Percentiles rank a stretch among this genome's conserved stretches.
Conservation (phyloP, 2,113 vertebrate species). For the Shinisaurus crocodilurus region DNA sequence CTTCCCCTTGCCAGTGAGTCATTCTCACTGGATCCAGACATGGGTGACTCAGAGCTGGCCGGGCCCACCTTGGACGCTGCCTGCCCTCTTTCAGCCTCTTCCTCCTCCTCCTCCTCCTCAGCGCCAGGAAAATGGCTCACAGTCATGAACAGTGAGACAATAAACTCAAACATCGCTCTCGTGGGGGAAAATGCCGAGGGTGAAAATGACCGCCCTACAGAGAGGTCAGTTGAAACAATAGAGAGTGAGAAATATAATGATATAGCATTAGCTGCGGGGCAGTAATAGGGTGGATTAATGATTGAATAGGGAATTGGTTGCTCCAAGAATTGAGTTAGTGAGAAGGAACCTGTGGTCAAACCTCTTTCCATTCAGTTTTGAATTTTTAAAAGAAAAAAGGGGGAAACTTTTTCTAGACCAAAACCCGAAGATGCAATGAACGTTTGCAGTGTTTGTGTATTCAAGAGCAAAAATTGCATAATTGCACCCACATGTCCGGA, state of each 20-base stretch:
- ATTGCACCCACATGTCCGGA: neutral
- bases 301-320: slow-evolving; percentile 45
- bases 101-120: neutral
- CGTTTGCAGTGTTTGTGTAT: neutral
- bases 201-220: neutral
- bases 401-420: neutral
- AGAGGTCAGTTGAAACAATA: slow-evolving; percentile 36
- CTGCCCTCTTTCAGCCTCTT: fast-evolving
- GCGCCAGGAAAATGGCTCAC: neutral
- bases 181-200: neutral
- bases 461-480: neutral
- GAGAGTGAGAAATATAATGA: slow-evolving; percentile 42
- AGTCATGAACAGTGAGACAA: fast-evolving
- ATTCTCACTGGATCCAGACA: neutral
- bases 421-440: neutral
- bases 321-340: slow-evolving; percentile 10
- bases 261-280: neutral
- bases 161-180: slow-evolving; percentile 1
- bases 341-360: slow-evolving; percentile 38
- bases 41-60: neutral
- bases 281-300: slow-evolving; percentile 35
- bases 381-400: neutral
- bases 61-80: fast-evolving
- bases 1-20: neutral
- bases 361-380: slow-evolving; percentile 10